Conservation (phyloP, 2,888 invertebrate genomes). For the Theodoxus fluviatilis region DNA sequence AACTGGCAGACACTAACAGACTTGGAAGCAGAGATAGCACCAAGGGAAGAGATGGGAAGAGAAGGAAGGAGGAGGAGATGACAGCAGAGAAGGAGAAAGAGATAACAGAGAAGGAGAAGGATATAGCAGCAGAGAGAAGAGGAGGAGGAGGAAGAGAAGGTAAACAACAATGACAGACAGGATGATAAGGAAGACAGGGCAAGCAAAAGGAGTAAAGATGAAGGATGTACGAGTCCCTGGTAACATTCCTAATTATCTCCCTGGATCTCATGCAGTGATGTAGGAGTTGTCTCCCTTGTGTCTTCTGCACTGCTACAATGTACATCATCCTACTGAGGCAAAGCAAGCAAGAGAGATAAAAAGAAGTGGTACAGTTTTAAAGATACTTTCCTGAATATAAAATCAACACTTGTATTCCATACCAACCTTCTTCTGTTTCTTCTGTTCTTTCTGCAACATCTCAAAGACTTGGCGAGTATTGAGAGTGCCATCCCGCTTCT, state of each 20-base stretch:
- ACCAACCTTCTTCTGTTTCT: constrained; percentile 53
- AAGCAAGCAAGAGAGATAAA: background rate
- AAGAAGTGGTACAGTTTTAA: background rate
- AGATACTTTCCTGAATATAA: too few relatives aligned
- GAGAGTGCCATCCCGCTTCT: constrained; percentile 41
- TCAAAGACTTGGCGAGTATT: constrained; percentile 56
- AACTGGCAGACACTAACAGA: too few relatives aligned
- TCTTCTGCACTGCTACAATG: background rate
- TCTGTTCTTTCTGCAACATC: constrained; percentile 51
- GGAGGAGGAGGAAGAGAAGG: background rate
- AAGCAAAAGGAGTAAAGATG: too few relatives aligned
- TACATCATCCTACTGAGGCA: background rate
- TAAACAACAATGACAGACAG: too few relatives aligned
- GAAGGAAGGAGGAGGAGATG: too few relatives aligned
- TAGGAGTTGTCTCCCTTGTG: too few relatives aligned
- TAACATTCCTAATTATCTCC: too few relatives aligned
- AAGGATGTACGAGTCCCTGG: too few relatives aligned
- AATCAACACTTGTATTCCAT: background rate
- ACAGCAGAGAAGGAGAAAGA: constrained; percentile 12
- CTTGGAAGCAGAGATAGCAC: too few relatives aligned
- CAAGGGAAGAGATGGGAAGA: too few relatives aligned
- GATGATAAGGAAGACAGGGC: too few relatives aligned
- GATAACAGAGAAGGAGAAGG: background rate
- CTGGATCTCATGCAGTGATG: too few relatives aligned
- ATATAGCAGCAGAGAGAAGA: background rate